Evolutionary conservation across 1,140 invertebrate species (phyloP), one percentile per base, ranked within the genome.

Genomic region (Geopemphigus sp.): DNA sequence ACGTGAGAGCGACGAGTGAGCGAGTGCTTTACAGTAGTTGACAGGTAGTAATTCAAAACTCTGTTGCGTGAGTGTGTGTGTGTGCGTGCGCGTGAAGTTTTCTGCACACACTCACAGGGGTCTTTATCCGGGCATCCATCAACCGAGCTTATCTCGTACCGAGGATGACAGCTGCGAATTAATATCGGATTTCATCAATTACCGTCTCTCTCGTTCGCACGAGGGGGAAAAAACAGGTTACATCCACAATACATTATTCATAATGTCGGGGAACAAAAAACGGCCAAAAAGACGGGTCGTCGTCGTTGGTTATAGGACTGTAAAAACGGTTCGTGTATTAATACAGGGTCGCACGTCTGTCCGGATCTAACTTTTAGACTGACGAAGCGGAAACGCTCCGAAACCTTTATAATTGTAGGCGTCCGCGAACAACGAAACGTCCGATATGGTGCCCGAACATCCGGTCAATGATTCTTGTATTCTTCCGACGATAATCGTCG

Each of bases 171-270:
- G 74, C 74, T 78, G 74, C 74, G 74, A 78, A 78, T 78, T 78
- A 78, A 78, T 78, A 78, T 78, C 74, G 74, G 74, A 78, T 78
- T 78, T 78, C 74, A 78, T 78, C 74, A 78, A 78, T 78, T 78
- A 78, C 74, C 57, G 29, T 78, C 57, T 78, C 57, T 78, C 57
- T 78, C 73, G 14, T 63, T 47, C 57, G 32, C 39, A 29, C 19
- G 68, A 47, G 10, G 5, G 29, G 11, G 11, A 17, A 19, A 53
- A 12, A 29, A 61, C 12, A 78, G 57, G 74, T 78, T 63, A 61
- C 74, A 15, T 47, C 50, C 57, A 8, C 32, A 26, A 59, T 76
- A 17, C 73, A 78, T 76, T 76, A 76, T 78, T 78, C 74, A 63
- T 78, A 29, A 47, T 78, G 57, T 78, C 39, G 10, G 12, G 47